Evolutionary conservation across 2,113 vertebrate species (phyloP), one percentile per base, ranked within the genome.

Genomic region (Tachysurus vachellii): DNA sequence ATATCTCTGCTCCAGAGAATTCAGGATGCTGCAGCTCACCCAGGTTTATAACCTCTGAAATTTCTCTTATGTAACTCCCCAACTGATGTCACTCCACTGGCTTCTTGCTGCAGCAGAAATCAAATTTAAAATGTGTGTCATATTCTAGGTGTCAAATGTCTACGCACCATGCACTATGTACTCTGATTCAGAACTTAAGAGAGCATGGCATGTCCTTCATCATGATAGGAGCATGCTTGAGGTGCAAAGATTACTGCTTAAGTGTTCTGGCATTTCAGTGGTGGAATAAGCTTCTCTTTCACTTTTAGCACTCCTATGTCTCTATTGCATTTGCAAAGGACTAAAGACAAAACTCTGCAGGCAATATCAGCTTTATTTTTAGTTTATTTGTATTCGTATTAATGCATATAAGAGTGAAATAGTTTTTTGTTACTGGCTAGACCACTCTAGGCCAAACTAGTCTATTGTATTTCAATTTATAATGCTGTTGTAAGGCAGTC

Each of bases 241-340:
- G 54, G 21, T 13, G 44, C 13, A 77, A 17, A 77, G 75, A 54
- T 54, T 50, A 54, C 26, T 77, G 75, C 75, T 77, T 54, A 54
- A 77, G 75, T 77, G 75, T 28, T 77, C 36, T 77, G 75, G 6
- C 75, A 77, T 54, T 77, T 77, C 50, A 77, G n/a, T 17, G 14
- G 14, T 54, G 50, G 13, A 77, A 53, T 28, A 28, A 77, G 26
- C 44, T 26, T 76, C 23, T 50, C 23, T 8, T 77, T 47, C 26
- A 28, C 13, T 54, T 54, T 47, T 4, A n/a, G 19, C 10, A 14
- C 44, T 50, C 42, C 10, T 14, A 54, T 44, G 36, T 28, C 26
- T 77, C 5, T 77, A 75, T n/a, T 53, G 73, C 47, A 53, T 77
- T 77, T 16, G 44, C 75, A 77, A 6, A 75, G 12, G 7, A 53